Evolutionary conservation across 2,797 vertebrate species (phyloP), one percentile per base, ranked within the genome.

Genomic region (Acanthurus leucopareius): DNA sequence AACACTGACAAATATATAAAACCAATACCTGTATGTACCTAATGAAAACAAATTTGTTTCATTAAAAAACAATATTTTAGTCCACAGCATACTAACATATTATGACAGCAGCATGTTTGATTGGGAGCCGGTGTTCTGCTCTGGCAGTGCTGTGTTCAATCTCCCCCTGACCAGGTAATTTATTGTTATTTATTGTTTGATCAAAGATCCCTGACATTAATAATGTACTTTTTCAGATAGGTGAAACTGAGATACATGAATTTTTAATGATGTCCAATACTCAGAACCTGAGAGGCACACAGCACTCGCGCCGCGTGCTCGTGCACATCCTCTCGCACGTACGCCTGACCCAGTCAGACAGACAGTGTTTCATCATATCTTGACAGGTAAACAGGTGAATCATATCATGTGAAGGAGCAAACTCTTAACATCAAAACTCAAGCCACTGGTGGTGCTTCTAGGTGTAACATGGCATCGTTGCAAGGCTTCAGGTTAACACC

Each of bases 131-230:
- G 10, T 42, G 78, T 69, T 77, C 42, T 68, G 73, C 25, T 73
- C 74, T 77, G 58, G 22, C 59, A 51, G 53, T 52, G 73, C 80
- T 79, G 65, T 86, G 63, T 79, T 90, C 86, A 89, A 86, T 86
- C 75, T 90, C 73, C 72, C 69, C 25, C 58, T 81, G 56, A 85
- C 62, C 72, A 70, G 69, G 40, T 91, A 80, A 35, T 35, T 35
- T 35, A 35, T 35, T 35, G 32, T 35, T 35, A 94, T 92, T 88
- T 86, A 90, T 89, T 86, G 89, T 93, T 94, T 95, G 93, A 94
- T 93, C 93, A 95, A 94, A 94, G 91, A 86, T 94, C 92, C 83
- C 69, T 22, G n/a, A 68, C 90, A 93, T 94, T 75, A 95, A 95
- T 94, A 92, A 94, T 95, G 86, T 53, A 93, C 68, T 86, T 85